Conservation (phyloP, 2,113 vertebrate genomes). For the Cebus imitator region DNA sequence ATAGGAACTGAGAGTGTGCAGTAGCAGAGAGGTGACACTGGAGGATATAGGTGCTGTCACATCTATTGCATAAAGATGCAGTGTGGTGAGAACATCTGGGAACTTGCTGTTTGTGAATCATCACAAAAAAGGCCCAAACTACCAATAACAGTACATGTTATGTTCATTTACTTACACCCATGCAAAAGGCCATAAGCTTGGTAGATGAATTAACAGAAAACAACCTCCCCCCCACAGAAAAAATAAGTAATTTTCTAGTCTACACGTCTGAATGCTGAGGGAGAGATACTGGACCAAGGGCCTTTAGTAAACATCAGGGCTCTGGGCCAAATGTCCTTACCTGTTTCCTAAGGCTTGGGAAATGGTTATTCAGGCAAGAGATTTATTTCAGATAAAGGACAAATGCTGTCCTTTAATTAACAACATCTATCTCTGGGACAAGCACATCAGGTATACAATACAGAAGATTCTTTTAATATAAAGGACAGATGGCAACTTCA, state of each 20-base stretch:
- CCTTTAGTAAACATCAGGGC: not conserved
- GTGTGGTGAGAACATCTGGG: not conserved
- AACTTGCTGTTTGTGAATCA: not conserved
- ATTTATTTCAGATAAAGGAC: conserved; percentile 81
- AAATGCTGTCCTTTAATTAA: conserved; percentile 87
- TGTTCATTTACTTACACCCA: not conserved
- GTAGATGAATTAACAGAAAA: not conserved
- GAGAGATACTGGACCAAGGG: not conserved
- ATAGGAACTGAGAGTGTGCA: not conserved
- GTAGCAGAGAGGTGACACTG: not conserved
- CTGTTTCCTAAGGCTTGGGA: conserved; percentile 48
- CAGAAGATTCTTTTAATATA: conserved; percentile 85
- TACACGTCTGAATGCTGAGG: not conserved
- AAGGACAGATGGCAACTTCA: conserved; percentile 87
- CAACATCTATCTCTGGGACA: conserved; percentile 88
- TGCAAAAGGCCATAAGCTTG: not conserved
- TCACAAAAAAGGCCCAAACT: not conserved
- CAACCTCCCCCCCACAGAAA: not conserved
- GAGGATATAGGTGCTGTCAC: not conserved
- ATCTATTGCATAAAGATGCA: not conserved
- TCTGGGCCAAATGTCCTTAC: not conserved
- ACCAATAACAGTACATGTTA: not conserved
- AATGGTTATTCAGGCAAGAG: conserved; percentile 44
- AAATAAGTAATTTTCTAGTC: not conserved
- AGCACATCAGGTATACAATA: conserved; percentile 86